Conservation (phyloP, 2,113 vertebrate species). For the Colius striatus region DNA sequence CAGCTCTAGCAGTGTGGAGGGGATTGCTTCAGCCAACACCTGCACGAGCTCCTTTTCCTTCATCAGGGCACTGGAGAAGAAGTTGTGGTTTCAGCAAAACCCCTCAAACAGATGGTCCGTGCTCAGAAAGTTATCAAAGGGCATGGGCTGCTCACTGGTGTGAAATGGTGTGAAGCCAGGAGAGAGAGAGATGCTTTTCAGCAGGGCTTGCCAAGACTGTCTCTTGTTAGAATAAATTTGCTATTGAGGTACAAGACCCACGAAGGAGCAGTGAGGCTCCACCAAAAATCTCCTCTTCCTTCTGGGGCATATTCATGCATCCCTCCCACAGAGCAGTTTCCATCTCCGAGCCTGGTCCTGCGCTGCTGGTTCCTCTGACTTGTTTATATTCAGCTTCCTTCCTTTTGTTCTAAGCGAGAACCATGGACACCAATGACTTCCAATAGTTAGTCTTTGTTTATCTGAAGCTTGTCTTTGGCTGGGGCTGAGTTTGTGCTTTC, state of each 20-base stretch:
- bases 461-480: constrained; percentile 17
- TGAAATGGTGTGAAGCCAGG: background rate
- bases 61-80: background rate
- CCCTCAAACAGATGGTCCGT: background rate
- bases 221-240: background rate
- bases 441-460: constrained; percentile 36
- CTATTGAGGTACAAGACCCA: background rate
- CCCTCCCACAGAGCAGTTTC: background rate
- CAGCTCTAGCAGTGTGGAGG: background rate
- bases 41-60: background rate
- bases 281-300: background rate
- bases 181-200: background rate
- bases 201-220: background rate
- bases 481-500: background rate
- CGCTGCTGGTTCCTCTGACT: background rate
- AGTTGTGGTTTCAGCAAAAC: background rate
- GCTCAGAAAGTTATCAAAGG: background rate
- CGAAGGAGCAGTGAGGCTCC: background rate
- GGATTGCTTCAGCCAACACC: background rate
- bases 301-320: background rate
- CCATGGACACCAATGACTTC: constrained; percentile 13
- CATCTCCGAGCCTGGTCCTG: background rate
- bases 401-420: constrained; percentile 14
- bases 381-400: constrained; percentile 46
- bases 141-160: rapidly evolving